Evolutionary conservation across 2,888 invertebrate species (phyloP), one percentile per base, ranked within the genome.

Genomic region (Alviniconcha strummeri): DNA sequence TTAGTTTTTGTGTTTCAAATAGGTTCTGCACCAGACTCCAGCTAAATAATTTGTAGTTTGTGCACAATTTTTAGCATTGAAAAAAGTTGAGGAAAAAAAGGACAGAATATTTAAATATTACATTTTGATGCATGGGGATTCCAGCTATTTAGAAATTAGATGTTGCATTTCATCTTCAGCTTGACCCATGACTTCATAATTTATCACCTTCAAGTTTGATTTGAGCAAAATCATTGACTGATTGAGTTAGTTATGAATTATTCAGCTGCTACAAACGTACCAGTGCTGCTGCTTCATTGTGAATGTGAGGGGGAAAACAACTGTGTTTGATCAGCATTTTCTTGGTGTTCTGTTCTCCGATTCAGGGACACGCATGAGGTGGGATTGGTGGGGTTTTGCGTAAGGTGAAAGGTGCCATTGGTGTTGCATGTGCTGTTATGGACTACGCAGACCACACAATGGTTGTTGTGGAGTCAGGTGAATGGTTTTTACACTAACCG

Each of bases 351-450:
- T 55, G 55, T 54, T 76, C 19, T n/a, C 56, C 0, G 13, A 83
- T 88, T 15, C 82, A 91, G 91, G 3, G 79, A 80, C 11, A 91
- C n/a, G n/a, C 89, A 88, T 89, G 92, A 94, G 84, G 94, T 94
- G 36, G 99, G 99, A 4, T 97, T 97, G 0, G 98, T 99, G 0
- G 99, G 96, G 96, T 96, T 13, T 92, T 99, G 79, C 95, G 97
- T 79, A 94, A 96, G 83, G 95, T 99, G 0, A 98, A 98, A 94
- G 95, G 96, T 91, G 99, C 97, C 0, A 96, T 98, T 87, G 96
- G 96, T n/a, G 99, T 99, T 0, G 99, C 99, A 0, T 95, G 97
- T 83, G 96, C 96, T 92, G 98, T 99, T 0, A 94, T 99, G 92
- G 96, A 98, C 86, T 95, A 97, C 91, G 98, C 99, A 0, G 95